Percentiles rank a stretch among this genome's conserved stretches.
These are phyloP conservation scores for Avahi laniger DNA, from an alignment of 2,797 vertebrate species.

Conservation along the genomic window DNA sequence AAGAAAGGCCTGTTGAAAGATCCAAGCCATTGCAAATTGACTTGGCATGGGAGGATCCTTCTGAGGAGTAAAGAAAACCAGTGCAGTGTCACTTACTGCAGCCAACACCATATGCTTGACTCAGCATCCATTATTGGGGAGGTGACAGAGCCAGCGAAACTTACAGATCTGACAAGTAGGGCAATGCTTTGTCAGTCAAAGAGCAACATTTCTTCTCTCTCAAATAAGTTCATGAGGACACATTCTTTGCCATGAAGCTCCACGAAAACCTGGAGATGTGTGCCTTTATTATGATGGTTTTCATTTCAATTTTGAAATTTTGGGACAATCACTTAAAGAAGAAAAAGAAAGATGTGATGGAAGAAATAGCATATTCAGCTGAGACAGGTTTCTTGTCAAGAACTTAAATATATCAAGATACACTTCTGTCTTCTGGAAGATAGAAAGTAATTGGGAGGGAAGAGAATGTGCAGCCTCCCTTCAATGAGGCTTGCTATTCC, in stretches of 20 bases:
- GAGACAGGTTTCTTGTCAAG: slow-evolving; percentile 73
- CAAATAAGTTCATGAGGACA: slow-evolving; percentile 41
- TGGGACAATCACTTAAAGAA: slow-evolving; percentile 50
- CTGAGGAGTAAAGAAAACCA: slow-evolving; percentile 77
- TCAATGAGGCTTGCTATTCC: background rate
- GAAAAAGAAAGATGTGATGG: slow-evolving; percentile 59
- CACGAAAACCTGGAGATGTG: slow-evolving; percentile 64
- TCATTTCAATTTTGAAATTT: slow-evolving; percentile 64
- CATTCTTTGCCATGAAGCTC: slow-evolving; percentile 52
- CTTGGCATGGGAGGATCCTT: slow-evolving; percentile 80
- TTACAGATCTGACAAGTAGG: slow-evolving; percentile 65
- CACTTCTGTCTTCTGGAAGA: slow-evolving; percentile 60
- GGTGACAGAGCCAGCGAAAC: slow-evolving; percentile 73
- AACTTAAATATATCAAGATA: slow-evolving; percentile 56
- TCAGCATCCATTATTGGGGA: slow-evolving; percentile 74
- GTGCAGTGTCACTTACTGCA: slow-evolving; percentile 75
- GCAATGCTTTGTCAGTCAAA: slow-evolving; percentile 56
- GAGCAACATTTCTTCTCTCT: slow-evolving; percentile 47
- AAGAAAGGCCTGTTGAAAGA: slow-evolving; percentile 79
- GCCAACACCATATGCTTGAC: slow-evolving; percentile 83
- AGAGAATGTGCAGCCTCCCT: background rate
- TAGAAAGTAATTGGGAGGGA: slow-evolving; percentile 50
- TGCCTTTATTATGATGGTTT: slow-evolving; percentile 62
- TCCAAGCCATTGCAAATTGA: slow-evolving; percentile 83
- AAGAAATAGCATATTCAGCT: slow-evolving; percentile 62